Evolutionary conservation across 2,113 vertebrate species (phyloP).

Genomic region (Emydocephalus ijimae): DNA sequence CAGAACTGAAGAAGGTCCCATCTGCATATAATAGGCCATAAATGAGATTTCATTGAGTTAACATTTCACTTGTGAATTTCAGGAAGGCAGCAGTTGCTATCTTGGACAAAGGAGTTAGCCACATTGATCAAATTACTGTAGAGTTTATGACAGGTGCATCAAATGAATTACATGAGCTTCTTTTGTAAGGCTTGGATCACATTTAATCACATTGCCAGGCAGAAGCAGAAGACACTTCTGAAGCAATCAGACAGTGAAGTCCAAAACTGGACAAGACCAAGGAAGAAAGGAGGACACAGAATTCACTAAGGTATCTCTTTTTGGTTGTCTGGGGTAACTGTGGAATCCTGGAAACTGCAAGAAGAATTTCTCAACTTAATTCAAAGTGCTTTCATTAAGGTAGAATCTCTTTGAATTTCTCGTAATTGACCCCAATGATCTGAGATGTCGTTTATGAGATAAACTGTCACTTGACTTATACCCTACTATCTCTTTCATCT

Average conservation of each 20-base stretch:
- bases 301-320: not conserved
- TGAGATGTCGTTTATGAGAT: not conserved
- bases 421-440: not conserved
- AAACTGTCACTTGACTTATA: not conserved
- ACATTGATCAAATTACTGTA: conserved; percentile 41
- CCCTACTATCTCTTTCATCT: not conserved
- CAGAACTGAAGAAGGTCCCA: conserved; percentile 32
- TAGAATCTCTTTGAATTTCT: not conserved
- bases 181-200: not conserved
- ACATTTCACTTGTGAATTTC: conserved; percentile 46
- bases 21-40: conserved; percentile 49
- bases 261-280: not conserved
- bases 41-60: conserved; percentile 50
- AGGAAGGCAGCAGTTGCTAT: conserved; percentile 38
- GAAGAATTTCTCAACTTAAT: not conserved
- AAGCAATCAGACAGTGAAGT: not conserved
- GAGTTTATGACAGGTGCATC: not conserved
- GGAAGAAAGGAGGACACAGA: not conserved
- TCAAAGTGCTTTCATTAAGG: not conserved
- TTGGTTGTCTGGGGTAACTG: not conserved
- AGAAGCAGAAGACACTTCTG: not conserved
- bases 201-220: not conserved
- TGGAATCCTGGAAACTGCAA: not conserved
- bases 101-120: conserved; percentile 33
- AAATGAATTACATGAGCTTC: not conserved